phyloP scores from a whole-genome alignment of 92 coral and sea anemone species.

The Zoanthus sansibaricus region DNA sequence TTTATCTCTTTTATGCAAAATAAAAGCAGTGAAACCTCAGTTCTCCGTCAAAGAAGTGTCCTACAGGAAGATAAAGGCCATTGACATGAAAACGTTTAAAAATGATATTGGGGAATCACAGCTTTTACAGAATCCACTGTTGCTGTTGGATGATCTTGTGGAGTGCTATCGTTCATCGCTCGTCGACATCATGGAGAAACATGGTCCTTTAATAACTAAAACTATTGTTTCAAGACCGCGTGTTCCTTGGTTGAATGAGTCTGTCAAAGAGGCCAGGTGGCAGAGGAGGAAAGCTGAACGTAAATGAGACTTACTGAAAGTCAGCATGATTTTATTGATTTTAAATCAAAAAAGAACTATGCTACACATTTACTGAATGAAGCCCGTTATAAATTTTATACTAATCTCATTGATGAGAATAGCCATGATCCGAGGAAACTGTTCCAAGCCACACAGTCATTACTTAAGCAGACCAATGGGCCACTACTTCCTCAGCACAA shows the following conservation, averaged over 20 bases:
- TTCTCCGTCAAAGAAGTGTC: conserved; percentile 20
- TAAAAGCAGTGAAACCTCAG: conserved; percentile 27
- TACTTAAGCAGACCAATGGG: conserved; percentile 33
- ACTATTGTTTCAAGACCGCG: conserved; percentile 53
- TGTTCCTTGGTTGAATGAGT: conserved; percentile 69
- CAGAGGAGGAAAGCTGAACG: conserved; percentile 67
- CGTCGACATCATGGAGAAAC: conserved; percentile 44
- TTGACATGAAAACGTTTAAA: neutral
- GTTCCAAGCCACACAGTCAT: conserved; percentile 44
- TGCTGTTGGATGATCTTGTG: neutral
- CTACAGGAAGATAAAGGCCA: conserved; percentile 19
- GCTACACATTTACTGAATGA: conserved; percentile 50
- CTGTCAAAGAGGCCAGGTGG: conserved; percentile 53
- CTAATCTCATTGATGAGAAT: conserved; percentile 56
- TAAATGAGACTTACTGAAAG: conserved; percentile 34
- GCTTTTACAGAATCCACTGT: conserved; percentile 5
- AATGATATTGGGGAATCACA: conserved; percentile 6
- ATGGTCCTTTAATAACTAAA: conserved; percentile 54
- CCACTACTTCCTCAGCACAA: conserved; percentile 49
- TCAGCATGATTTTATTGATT: conserved; percentile 14
- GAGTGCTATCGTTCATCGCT: conserved; percentile 39
- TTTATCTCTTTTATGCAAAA: conserved; percentile 28
- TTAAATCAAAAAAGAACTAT: conserved; percentile 41
- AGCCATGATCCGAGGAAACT: conserved; percentile 53
- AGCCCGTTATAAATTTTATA: conserved; percentile 51